Evolutionary conservation across 2,797 vertebrate genomes (phyloP).

Genomic region (Tolypeutes matacus): DNA sequence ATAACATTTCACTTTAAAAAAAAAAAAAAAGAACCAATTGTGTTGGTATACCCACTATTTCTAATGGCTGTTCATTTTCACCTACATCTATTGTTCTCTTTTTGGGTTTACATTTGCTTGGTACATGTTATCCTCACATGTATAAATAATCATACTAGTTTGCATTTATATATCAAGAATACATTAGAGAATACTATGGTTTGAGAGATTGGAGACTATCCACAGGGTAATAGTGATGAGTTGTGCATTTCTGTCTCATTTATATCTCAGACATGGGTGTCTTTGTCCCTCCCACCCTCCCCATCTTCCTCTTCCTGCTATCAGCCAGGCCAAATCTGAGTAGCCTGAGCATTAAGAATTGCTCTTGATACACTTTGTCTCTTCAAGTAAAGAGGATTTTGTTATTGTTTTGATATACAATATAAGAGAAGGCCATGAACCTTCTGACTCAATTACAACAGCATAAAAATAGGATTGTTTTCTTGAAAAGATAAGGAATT

Average conservation of each 20-base stretch:
- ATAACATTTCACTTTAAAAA: too few species aligned
- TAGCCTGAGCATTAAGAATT: not conserved
- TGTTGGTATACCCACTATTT: not conserved
- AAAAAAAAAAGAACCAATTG: slow-evolving; percentile 48
- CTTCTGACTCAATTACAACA: not conserved
- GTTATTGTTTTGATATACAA: slow-evolving; percentile 2
- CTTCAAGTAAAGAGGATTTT: slow-evolving; percentile 47
- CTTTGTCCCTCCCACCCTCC: not conserved
- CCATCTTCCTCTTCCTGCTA: not conserved
- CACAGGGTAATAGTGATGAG: not conserved
- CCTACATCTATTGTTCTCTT: not conserved
- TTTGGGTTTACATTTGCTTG: not conserved
- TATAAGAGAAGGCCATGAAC: not conserved
- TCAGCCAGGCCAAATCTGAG: not conserved
- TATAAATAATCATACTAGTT: slow-evolving; percentile 5
- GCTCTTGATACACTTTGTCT: not conserved
- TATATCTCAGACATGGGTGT: not conserved
- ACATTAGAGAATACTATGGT: not conserved
- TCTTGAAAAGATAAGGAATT: slow-evolving; percentile 54
- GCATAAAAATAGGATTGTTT: slow-evolving; percentile 30
- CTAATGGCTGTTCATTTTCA: not conserved
- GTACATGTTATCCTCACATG: not conserved
- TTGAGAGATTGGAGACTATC: not conserved
- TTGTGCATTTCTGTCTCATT: not conserved
- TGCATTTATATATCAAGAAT: slow-evolving; percentile 34